A percentile compares a stretch with the other conserved stretches of the same genome.
Conservation (phyloP, 2,113 vertebrate genomes). For the Neofelis nebulosa region DNA sequence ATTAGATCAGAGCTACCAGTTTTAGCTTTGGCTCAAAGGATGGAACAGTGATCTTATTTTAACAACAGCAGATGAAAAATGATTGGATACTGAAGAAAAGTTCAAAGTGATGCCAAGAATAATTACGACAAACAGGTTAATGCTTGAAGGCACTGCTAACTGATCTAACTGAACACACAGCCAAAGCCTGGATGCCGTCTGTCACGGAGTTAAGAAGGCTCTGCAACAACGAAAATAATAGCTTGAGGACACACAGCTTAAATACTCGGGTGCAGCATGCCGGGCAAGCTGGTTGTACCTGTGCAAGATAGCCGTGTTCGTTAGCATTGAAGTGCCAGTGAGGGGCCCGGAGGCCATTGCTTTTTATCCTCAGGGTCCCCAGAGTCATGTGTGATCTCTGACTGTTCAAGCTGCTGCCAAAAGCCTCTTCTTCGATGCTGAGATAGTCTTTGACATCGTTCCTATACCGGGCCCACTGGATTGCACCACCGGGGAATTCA, state of each 20-base stretch:
- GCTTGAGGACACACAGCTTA: background rate
- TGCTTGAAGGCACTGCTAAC: background rate
- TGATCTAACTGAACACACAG: background rate
- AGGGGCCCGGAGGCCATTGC: slow-evolving; percentile 80
- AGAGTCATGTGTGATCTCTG: slow-evolving; percentile 78
- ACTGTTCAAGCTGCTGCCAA: slow-evolving; percentile 81
- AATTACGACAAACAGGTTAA: slow-evolving; percentile 16
- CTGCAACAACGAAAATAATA: slow-evolving; percentile 25
- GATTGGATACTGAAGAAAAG: slow-evolving; percentile 35
- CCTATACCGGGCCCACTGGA: slow-evolving; percentile 83
- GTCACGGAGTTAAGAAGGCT: background rate
- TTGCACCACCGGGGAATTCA: slow-evolving; percentile 79
- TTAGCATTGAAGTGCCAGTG: slow-evolving; percentile 86
- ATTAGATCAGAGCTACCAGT: slow-evolving; percentile 25
- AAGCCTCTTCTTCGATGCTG: slow-evolving; percentile 76
- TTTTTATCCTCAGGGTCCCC: slow-evolving; percentile 80
- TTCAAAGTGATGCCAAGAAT: slow-evolving; percentile 36
- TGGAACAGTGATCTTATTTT: slow-evolving; percentile 14
- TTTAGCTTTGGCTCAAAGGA: slow-evolving; percentile 15
- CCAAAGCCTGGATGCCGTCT: background rate
- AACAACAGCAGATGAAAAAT: slow-evolving; percentile 41
- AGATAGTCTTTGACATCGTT: slow-evolving; percentile 69
- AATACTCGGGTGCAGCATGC: background rate
- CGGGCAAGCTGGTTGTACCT: slow-evolving; percentile 66
- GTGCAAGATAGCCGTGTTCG: slow-evolving; percentile 80